These are phyloP conservation scores for Steinernema feltiae DNA, from an alignment of 1,140 invertebrate genomes.

Conservation along the genomic window DNA sequence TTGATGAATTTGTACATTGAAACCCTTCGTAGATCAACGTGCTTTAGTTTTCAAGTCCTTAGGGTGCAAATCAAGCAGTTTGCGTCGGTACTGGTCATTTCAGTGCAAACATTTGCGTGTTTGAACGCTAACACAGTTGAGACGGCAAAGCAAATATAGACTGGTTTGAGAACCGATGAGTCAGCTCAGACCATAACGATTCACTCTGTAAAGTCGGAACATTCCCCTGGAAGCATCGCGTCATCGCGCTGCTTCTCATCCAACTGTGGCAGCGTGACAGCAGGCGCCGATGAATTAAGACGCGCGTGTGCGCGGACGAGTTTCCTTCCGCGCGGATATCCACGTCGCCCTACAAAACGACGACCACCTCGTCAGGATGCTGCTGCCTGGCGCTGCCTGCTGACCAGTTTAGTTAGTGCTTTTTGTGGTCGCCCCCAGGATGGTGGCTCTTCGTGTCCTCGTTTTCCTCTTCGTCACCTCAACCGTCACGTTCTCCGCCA, in stretches of 20 bases:
- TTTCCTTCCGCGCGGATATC: not conserved
- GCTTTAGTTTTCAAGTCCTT: too few species aligned
- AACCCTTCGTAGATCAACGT: too few species aligned
- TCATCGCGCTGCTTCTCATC: not conserved
- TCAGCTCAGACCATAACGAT: too few species aligned
- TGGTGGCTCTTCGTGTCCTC: not conserved
- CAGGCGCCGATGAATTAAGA: not conserved
- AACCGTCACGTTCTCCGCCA: not conserved
- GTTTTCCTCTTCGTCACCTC: not conserved
- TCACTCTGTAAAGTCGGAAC: not conserved
- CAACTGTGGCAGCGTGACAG: not conserved
- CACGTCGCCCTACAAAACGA: constrained; percentile 10
- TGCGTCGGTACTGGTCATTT: too few species aligned
- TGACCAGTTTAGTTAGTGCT: constrained; percentile 6
- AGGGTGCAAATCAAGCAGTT: too few species aligned
- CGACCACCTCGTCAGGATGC: not conserved
- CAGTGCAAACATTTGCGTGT: too few species aligned
- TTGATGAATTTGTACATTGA: too few species aligned
- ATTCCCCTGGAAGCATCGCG: not conserved
- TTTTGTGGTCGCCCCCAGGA: not conserved
- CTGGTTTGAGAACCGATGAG: too few species aligned
- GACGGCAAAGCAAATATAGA: too few species aligned
- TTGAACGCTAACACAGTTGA: too few species aligned
- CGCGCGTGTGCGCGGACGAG: not conserved
- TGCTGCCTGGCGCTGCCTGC: not conserved